These are phyloP conservation scores for Clarias magur DNA, from an alignment of 2,113 vertebrate species.

Conservation along the genomic window DNA sequence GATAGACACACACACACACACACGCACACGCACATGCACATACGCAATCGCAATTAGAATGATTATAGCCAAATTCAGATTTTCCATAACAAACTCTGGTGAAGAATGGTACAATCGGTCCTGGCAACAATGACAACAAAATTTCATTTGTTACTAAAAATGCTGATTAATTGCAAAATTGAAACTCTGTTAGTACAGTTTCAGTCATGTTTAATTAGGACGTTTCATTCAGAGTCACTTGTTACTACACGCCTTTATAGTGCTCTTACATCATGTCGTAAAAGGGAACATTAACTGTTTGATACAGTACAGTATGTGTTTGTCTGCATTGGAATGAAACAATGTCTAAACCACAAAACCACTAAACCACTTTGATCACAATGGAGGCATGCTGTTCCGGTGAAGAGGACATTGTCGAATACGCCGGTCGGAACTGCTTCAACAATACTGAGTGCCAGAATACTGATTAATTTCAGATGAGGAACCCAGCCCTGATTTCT, in stretches of 20 bases:
- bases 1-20: no score
- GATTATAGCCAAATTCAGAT: no score
- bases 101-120: neutral
- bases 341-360: neutral
- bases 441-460: neutral
- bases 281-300: no score
- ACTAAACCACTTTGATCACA: neutral
- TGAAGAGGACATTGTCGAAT: neutral
- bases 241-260: neutral
- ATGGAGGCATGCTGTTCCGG: neutral
- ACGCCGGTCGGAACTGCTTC: neutral
- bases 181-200: neutral
- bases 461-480: neutral
- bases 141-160: neutral
- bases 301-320: neutral
- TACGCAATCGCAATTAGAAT: no score
- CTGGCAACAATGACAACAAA: neutral
- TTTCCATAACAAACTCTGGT: neutral
- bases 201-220: neutral
- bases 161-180: neutral
- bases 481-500: neutral
- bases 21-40: no score
- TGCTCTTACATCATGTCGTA: no score
- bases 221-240: neutral
- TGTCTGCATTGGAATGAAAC: neutral